Base-by-base conservation (phyloP, 2,888 invertebrate genomes). In the Macaria notata region DNA sequence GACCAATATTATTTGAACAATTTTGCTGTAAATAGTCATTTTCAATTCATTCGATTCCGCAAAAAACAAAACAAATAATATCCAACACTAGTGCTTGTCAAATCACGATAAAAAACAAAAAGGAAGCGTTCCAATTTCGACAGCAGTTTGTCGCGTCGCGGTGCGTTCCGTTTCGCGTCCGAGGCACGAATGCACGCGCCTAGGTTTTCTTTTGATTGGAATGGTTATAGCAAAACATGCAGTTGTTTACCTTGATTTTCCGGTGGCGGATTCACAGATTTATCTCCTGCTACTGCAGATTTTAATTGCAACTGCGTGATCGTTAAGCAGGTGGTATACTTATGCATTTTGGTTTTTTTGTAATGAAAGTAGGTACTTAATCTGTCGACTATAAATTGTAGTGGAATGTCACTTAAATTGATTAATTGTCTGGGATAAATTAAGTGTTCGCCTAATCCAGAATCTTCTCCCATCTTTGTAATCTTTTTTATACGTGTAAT, bases 1-100 rank as follows among this genome's bases (percentile, higher is more conserved):
- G 58, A 91, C 81, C 66, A 92, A 78, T 68, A 92, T 90, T 54
- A 91, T 92, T 72, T 92, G 91, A 61, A 92, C 91, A 56, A 92
- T 83, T 83, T 90, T 92, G 71, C 91, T 88, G 76, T 91, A 91
- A 64, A 92, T 85, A 9, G 91, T 91, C 91, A 92, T 92, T 72
- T 76, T 86, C 33, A 55, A 55, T 60, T 60, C 29, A 36, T 56
- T 59, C 50, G 46, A 41, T 41, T 41, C 5, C 41, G 9, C 0
- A 41, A n/a, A 30, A 53, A 29, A 19, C 19, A 63, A 44, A 62
- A 55, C 31, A 50, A 49, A 51, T 58, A 58, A 65, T 65, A 4
- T 46, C 47, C 68, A 64, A 64, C 72, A 75, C 70, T 63, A 56
- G 38, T 41, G 9, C 54, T 44, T 43, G 54, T 43, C 54, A 49